Percentiles rank a stretch among this genome's conserved stretches.
Evolutionary conservation across 2,797 vertebrate genomes (phyloP).

Genomic region (Sternotherus odoratus): DNA sequence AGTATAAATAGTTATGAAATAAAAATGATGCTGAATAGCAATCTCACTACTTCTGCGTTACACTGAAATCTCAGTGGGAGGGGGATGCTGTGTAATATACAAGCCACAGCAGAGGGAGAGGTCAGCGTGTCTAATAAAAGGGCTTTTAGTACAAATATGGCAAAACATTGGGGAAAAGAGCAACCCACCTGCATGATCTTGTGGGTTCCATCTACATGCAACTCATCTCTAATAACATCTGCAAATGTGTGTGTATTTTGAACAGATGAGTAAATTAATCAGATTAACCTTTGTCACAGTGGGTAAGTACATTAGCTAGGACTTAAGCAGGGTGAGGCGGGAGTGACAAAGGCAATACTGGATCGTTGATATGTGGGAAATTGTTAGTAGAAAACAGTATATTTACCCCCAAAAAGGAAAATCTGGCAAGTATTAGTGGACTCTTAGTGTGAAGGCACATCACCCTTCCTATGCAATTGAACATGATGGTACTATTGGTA

Average conservation of each 20-base stretch:
- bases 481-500: conserved; percentile 88
- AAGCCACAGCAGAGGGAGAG: not conserved
- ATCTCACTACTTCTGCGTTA: not conserved
- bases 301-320: not conserved
- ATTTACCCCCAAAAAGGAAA: conserved; percentile 66
- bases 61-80: not conserved
- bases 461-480: conserved; percentile 94
- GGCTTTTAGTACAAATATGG: not conserved
- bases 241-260: not conserved
- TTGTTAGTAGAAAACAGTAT: not conserved
- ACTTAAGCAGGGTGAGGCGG: not conserved
- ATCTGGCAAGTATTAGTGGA: conserved; percentile 66
- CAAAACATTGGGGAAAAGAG: not conserved
- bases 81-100: not conserved
- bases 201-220: not conserved
- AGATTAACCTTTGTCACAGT: not conserved
- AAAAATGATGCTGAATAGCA: not conserved
- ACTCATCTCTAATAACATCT: not conserved
- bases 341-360: conserved; percentile 14
- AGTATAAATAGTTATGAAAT: not conserved
- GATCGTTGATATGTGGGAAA: conserved; percentile 9
- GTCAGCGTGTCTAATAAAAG: not conserved
- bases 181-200: conserved; percentile 14
- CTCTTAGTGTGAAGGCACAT: conserved; percentile 86
- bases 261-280: not conserved